Percentiles rank a stretch among this genome's conserved stretches.
Conservation (phyloP, 2,113 vertebrate genomes). For the Nycticorax nycticorax region DNA sequence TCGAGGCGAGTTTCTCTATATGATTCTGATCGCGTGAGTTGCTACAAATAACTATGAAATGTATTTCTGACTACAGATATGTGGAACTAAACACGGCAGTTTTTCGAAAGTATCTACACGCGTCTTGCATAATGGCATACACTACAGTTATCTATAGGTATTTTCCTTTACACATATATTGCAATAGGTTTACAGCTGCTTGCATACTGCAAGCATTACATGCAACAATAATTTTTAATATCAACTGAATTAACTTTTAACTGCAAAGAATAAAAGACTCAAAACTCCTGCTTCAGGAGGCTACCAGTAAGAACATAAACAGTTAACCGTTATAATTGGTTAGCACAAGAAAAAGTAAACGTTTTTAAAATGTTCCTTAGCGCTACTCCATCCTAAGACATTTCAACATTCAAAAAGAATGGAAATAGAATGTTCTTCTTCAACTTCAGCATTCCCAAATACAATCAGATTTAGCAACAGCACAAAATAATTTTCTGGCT, state of each 20-base stretch:
- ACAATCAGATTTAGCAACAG: background rate
- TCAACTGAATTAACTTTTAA: background rate
- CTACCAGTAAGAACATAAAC: background rate
- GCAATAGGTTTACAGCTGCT: background rate
- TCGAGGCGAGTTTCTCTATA: background rate
- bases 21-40: fast-evolving
- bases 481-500: background rate
- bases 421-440: background rate
- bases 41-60: background rate
- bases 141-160: background rate
- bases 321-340: background rate
- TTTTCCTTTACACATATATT: background rate
- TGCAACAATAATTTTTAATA: background rate
- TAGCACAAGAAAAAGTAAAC: background rate
- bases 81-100: background rate
- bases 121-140: background rate
- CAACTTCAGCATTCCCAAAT: background rate
- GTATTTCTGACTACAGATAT: background rate
- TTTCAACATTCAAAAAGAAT: background rate
- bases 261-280: background rate
- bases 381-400: fast-evolving
- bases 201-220: background rate
- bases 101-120: background rate
- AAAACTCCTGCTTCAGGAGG: background rate
- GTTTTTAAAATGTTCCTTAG: background rate